Evolutionary conservation across 2,797 vertebrate genomes (phyloP).

Genomic region (Crocidura indochinensis): DNA sequence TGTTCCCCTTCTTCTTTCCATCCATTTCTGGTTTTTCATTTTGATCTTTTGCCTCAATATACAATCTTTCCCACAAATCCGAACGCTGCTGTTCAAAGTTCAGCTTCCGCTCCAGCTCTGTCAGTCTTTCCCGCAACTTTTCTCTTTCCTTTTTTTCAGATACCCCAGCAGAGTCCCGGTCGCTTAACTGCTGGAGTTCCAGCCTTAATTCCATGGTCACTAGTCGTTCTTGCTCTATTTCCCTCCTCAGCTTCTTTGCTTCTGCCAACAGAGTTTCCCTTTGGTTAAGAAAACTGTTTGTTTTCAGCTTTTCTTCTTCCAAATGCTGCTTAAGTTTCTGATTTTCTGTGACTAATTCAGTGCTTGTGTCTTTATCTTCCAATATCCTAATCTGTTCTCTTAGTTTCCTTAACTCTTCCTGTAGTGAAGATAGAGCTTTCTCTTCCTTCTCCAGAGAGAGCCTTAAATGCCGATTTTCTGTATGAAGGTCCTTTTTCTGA

Average conservation of each 20-base stretch:
- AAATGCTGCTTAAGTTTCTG: conserved; percentile 94
- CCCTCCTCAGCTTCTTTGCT: conserved; percentile 92
- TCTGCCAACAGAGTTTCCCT: conserved; percentile 93
- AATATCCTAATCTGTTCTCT: conserved; percentile 92
- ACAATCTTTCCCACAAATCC: conserved; percentile 98
- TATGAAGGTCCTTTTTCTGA: conserved; percentile 90
- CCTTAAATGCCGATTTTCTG: conserved; percentile 94
- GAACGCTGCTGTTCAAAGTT: conserved; percentile 98
- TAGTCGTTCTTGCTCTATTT: conserved; percentile 93
- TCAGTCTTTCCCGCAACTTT: conserved; percentile 91
- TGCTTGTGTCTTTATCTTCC: conserved; percentile 91
- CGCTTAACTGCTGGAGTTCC: conserved; percentile 91
- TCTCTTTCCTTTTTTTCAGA: conserved; percentile 89
- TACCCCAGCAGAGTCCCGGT: conserved; percentile 52
- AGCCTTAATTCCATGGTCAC: conserved; percentile 91
- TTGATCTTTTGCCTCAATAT: conserved; percentile 95
- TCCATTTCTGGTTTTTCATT: conserved; percentile 91
- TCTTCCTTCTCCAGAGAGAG: conserved; percentile 94
- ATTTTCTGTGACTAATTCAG: conserved; percentile 94
- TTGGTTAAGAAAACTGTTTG: conserved; percentile 91
- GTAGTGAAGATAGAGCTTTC: conserved; percentile 91
- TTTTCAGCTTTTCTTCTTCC: conserved; percentile 93
- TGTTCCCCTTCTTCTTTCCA: conserved; percentile 84
- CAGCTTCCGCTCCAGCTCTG: conserved; percentile 95
- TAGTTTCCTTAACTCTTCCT: conserved; percentile 94